Percentiles rank a stretch among this genome's conserved stretches.
These are phyloP conservation scores for Sphinx pinastri DNA, from an alignment of 2,888 invertebrate species.

Conservation along the genomic window DNA sequence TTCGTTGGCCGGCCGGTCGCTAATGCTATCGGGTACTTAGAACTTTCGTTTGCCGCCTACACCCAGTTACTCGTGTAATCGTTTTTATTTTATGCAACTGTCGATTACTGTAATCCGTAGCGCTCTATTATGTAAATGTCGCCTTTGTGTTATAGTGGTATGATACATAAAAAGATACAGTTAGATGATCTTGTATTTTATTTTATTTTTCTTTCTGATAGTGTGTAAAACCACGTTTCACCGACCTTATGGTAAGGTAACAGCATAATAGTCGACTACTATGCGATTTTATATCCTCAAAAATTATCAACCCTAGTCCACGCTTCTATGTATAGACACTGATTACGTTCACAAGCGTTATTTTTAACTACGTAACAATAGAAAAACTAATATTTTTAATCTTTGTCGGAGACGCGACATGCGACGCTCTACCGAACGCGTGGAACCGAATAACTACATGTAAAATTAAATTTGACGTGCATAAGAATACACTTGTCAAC, in stretches of 20 bases:
- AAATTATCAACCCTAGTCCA: no score
- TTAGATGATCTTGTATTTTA: no score
- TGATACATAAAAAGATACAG: no score
- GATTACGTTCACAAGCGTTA: no score
- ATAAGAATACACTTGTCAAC: conserved; percentile 20
- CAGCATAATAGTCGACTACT: no score
- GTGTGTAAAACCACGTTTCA: no score
- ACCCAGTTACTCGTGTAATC: conserved; percentile 20
- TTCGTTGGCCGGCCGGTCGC: conserved; percentile 65
- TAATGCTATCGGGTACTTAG: conserved; percentile 69
- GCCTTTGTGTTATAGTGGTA: background rate
- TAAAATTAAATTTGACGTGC: conserved; percentile 15
- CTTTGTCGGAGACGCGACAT: background rate
- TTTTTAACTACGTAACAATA: background rate
- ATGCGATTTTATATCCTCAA: no score
- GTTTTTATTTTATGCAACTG: background rate
- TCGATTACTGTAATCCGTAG: background rate
- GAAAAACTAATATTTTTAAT: background rate
- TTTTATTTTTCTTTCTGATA: no score
- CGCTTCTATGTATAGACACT: no score
- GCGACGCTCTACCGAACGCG: conserved; percentile 1
- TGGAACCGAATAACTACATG: conserved; percentile 7
- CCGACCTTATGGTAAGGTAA: no score
- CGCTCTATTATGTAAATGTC: background rate
- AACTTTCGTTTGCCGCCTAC: conserved; percentile 57